phyloP scores from a whole-genome alignment of 2,888 invertebrate species.

The Polyommatus iphigenia region DNA sequence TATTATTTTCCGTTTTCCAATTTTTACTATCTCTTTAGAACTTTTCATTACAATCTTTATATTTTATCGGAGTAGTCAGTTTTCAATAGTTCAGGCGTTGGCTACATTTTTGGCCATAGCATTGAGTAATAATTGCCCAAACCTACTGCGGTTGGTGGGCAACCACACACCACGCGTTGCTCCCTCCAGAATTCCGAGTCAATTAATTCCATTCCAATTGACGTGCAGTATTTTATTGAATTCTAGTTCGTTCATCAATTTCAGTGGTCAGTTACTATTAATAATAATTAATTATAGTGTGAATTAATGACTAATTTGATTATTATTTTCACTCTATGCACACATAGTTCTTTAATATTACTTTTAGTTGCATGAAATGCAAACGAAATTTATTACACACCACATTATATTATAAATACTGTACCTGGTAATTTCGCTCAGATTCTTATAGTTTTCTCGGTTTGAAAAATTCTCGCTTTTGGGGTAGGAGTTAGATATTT shows the following conservation, averaged over 20 bases:
- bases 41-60: too few species aligned
- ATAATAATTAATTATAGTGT: not conserved
- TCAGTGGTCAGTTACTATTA: not conserved
- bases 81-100: not conserved
- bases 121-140: not conserved
- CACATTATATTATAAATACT: too few species aligned
- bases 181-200: conserved; percentile 9
- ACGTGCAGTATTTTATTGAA: not conserved
- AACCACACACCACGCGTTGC: conserved; percentile 15
- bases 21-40: too few species aligned
- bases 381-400: too few species aligned
- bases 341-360: not conserved
- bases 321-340: not conserved
- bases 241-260: not conserved
- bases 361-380: not conserved
- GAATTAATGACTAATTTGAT: not conserved
- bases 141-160: not conserved
- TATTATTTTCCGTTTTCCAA: too few species aligned
- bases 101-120: not conserved
- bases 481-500: too few species aligned
- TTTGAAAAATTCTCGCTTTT: too few species aligned
- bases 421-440: too few species aligned
- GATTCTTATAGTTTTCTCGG: too few species aligned
- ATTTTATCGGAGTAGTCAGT: not conserved
- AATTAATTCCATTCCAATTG: not conserved